Conservation (phyloP, 2,888 invertebrate genomes). For the Micropterix aruncella region DNA sequence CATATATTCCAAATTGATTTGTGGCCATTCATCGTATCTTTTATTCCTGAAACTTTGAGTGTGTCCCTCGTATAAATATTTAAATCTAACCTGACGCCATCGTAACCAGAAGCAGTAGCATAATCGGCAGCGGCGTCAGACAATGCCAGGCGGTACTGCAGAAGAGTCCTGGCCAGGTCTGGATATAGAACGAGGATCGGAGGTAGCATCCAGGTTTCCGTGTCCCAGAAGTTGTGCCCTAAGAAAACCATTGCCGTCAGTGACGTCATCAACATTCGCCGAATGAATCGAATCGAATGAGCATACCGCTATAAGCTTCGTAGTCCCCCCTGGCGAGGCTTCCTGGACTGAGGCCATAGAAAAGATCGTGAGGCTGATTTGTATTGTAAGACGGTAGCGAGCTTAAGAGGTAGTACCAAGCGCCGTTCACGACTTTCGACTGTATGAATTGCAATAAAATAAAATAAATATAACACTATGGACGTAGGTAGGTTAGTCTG, state of each 20-base stretch:
- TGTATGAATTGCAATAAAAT: conserved; percentile 13
- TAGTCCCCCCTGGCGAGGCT: conserved; percentile 34
- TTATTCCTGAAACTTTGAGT: no score
- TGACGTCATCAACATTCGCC: not conserved
- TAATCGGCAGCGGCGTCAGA: conserved; percentile 34
- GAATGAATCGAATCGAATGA: conserved; percentile 16
- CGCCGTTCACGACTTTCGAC: conserved; percentile 37
- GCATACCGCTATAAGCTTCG: conserved; percentile 14
- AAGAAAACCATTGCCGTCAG: conserved; percentile 14
- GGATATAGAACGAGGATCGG: conserved; percentile 35
- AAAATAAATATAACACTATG: conserved; percentile 1
- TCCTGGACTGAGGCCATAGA: conserved; percentile 42
- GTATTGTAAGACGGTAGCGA: conserved; percentile 37
- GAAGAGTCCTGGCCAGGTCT: conserved; percentile 28
- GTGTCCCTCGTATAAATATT: no score
- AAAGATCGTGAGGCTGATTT: conserved; percentile 28
- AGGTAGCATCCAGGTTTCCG: conserved; percentile 49
- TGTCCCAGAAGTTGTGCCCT: conserved; percentile 52
- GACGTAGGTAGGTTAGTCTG: not conserved
- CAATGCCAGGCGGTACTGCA: conserved; percentile 36
- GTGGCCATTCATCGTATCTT: no score
- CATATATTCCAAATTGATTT: no score
- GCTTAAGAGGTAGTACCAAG: conserved; percentile 42
- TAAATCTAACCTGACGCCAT: conserved; percentile 42
- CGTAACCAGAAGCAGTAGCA: conserved; percentile 33